Conservation (phyloP, 2,113 vertebrate species). For the Microcebus griseorufus region DNA sequence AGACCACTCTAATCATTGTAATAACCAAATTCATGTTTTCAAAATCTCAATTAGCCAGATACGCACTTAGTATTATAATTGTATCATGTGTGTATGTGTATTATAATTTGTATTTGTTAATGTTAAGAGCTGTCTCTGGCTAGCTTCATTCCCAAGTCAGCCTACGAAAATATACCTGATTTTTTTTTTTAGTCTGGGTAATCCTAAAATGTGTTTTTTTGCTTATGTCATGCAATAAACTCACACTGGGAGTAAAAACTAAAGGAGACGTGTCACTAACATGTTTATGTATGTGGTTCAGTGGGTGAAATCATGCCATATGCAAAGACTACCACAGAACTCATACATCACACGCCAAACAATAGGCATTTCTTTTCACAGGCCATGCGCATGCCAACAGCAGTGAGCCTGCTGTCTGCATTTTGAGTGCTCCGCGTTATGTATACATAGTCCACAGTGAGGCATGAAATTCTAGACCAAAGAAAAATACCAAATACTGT, state of each 20-base stretch:
- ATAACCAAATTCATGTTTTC: neutral
- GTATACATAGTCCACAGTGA: neutral
- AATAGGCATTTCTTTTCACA: neutral
- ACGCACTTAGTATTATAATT: neutral
- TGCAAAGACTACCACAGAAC: neutral
- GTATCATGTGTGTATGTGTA: neutral
- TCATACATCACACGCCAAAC: accelerated
- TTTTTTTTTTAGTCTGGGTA: neutral
- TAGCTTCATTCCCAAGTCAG: neutral
- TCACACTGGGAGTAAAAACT: neutral
- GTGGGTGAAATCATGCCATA: neutral
- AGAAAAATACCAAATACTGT: neutral
- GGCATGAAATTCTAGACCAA: neutral
- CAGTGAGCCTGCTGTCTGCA: accelerated
- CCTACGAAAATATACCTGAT: neutral
- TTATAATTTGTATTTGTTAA: neutral
- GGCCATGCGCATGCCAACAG: accelerated
- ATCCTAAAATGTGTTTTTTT: neutral
- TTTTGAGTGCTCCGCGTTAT: neutral
- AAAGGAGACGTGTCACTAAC: neutral
- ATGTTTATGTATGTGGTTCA: neutral
- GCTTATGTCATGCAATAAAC: neutral
- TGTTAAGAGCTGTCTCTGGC: neutral
- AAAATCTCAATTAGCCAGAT: neutral
- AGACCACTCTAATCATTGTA: neutral